Evolutionary conservation across 2,888 invertebrate species (phyloP), one percentile per base, ranked within the genome.

Genomic region (Tortrix viridana): DNA sequence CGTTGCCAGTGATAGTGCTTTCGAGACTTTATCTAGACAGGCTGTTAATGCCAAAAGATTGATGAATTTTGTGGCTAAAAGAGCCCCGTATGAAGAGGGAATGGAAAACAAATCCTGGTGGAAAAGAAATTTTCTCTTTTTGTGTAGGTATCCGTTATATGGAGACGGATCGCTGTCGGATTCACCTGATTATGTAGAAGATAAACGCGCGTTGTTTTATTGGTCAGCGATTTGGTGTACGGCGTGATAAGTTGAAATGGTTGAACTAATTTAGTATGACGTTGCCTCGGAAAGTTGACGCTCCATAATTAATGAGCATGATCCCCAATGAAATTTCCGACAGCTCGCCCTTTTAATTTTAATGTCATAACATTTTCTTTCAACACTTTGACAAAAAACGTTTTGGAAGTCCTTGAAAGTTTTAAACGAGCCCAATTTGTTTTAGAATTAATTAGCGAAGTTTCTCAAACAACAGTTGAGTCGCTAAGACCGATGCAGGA

Each of bases 21-120:
- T 72, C 71, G 75, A 72, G 83, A 85, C 83, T 82, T 77, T 87
- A 90, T 89, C 89, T 87, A 83, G 88, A 83, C 84, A 75, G 75
- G 74, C 71, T 81, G 84, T 79, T 89, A 90, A 90, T 86, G 81
- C 88, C 69, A 20, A 68, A 80, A 85, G 88, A 90, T 90, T 88
- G 88, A 90, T 89, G 84, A 76, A 77, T 76, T 74, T 75, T 74
- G 44, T 58, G 67, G 67, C 68, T 70, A 71, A 72, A 72, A 72
- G 71, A 74, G 75, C 66, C 68, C 66, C 69, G 48, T 55, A 55
- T 44, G 44, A 46, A 48, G 32, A 52, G 50, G 26, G 38, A 63
- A 63, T 58, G 53, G 57, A 53, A 63, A 58, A 47, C 49, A 38
- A 62, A 56, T 20, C 18, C 46, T 46, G 41, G 26, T 43, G 50